Percentiles rank a stretch among this genome's conserved stretches.
Conservation (phyloP, 1,140 invertebrate species). For the Drosophila ambigua region DNA sequence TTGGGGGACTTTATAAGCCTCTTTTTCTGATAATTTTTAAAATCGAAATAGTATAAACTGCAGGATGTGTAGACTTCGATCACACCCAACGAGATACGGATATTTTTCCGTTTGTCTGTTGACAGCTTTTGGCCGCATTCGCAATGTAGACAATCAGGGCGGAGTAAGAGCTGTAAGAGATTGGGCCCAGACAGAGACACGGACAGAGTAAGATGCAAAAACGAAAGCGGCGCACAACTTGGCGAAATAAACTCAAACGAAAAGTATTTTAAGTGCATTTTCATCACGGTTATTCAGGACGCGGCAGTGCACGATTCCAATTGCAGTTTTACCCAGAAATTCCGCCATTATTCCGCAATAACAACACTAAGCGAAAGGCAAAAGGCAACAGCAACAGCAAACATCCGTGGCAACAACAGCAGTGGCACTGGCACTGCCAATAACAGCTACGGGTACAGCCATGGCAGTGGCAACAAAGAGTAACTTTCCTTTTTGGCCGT, state of each 20-base stretch:
- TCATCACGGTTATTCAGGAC: constrained; percentile 78
- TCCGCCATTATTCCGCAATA: constrained; percentile 69
- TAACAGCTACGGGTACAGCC: no score
- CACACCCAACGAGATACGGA: no score
- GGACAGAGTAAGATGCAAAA: background rate
- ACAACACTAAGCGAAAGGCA: constrained; percentile 45
- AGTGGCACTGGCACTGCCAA: constrained; percentile 2
- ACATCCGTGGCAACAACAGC: constrained; percentile 27
- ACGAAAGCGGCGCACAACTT: background rate
- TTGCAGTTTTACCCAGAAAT: constrained; percentile 64
- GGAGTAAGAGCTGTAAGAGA: background rate
- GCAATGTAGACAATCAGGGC: constrained; percentile 50
- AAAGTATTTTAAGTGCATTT: constrained; percentile 83
- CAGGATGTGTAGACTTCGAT: no score
- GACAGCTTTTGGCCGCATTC: constrained; percentile 29
- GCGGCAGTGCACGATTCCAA: constrained; percentile 64
- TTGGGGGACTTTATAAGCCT: no score
- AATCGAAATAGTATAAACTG: no score
- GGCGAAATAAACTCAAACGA: constrained; percentile 68
- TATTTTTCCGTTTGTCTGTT: no score
- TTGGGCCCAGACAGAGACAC: background rate
- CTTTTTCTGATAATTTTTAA: no score
- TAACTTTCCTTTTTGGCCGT: constrained; percentile 48
- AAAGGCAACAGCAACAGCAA: constrained; percentile 25
- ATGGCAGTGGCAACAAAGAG: constrained; percentile 29